Percentiles rank a stretch among this genome's conserved stretches.
These are phyloP conservation scores for Sprattus sprattus DNA, from an alignment of 2,113 vertebrate genomes.

Conservation along the genomic window DNA sequence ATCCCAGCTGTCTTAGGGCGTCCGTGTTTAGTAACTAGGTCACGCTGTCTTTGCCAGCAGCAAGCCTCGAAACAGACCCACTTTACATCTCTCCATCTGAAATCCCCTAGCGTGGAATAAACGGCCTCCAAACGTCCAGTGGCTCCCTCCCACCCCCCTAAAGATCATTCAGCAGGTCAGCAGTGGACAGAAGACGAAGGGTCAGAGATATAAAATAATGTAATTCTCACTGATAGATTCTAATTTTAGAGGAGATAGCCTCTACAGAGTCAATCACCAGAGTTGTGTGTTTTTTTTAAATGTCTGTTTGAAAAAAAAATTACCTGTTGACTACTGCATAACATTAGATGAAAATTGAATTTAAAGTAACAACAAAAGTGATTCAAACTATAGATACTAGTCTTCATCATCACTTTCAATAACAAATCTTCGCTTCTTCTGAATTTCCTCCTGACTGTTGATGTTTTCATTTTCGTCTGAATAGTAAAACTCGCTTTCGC, in stretches of 20 bases:
- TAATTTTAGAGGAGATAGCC: not conserved
- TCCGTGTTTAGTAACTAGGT: constrained; percentile 64
- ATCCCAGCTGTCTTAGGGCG: constrained; percentile 37
- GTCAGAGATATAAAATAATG: not conserved
- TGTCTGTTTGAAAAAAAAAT: not conserved
- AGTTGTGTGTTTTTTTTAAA: not conserved
- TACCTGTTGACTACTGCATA: not conserved
- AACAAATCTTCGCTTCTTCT: no score
- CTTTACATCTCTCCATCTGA: constrained; percentile 37
- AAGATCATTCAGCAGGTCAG: not conserved
- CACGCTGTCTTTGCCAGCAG: constrained; percentile 64
- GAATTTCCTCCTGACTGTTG: no score
- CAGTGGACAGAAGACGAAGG: not conserved
- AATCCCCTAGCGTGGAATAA: constrained; percentile 15
- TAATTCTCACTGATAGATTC: not conserved
- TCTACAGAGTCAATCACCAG: not conserved
- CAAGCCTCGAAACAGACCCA: constrained; percentile 44
- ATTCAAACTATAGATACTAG: no score
- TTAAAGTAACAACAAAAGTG: no score
- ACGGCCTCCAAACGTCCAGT: not conserved
- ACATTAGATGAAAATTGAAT: not conserved
- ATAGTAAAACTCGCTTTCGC: no score
- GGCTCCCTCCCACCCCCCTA: not conserved
- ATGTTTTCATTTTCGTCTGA: no score
- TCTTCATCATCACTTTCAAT: no score